A percentile compares a stretch with the other conserved stretches of the same genome.
phyloP scores from a whole-genome alignment of 2,888 invertebrate species.

The Thecocarcelia acutangulata region DNA sequence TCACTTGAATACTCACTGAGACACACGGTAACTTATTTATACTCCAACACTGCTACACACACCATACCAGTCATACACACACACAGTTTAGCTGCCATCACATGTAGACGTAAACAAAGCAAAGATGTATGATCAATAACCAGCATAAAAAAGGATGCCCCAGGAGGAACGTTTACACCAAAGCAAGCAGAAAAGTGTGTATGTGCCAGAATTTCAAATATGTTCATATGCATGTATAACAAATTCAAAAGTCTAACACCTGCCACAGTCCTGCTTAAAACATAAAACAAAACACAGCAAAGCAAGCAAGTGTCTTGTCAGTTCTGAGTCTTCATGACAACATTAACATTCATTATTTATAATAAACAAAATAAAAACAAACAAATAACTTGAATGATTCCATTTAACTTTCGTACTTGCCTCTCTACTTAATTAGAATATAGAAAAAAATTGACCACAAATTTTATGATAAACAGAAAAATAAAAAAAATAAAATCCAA shows the following conservation, averaged over 20 bases:
- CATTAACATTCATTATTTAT: slow-evolving; percentile 19
- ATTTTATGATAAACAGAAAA: slow-evolving; percentile 11
- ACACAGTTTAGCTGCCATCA: background rate
- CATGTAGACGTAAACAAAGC: slow-evolving; percentile 14
- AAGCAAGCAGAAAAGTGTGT: slow-evolving; percentile 18
- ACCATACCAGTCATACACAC: background rate
- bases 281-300: background rate
- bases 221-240: no score
- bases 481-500: background rate
- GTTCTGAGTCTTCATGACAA: slow-evolving; percentile 17
- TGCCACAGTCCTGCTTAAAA: background rate
- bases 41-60: slow-evolving; percentile 1
- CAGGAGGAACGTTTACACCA: slow-evolving; percentile 11
- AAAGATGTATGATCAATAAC: slow-evolving; percentile 28
- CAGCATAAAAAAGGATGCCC: slow-evolving; percentile 15
- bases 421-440: slow-evolving; percentile 31
- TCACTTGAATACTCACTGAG: slow-evolving; percentile 3
- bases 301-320: background rate
- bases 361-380: background rate
- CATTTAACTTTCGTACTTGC: background rate
- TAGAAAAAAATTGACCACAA: slow-evolving; percentile 18
- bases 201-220: background rate
- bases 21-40: background rate
- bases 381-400: background rate
- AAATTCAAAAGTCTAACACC: no score